These are phyloP conservation scores for Sebastolobus alascanus DNA, from an alignment of 2,797 vertebrate species.

Conservation along the genomic window DNA sequence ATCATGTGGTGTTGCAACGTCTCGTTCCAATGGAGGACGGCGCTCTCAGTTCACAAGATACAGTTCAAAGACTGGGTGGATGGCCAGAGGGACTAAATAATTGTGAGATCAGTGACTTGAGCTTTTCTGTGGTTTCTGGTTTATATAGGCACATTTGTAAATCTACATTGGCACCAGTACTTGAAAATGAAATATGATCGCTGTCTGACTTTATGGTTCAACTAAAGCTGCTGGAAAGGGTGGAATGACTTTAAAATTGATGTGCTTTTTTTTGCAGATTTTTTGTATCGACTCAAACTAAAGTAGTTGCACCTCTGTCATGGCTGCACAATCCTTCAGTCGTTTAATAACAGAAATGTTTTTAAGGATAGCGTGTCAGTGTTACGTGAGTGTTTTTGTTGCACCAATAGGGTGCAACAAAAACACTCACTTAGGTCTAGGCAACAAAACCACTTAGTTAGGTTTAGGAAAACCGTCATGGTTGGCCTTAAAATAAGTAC, in stretches of 20 bases:
- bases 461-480: no score
- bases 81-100: slow-evolving; percentile 80
- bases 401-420: no score
- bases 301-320: slow-evolving; percentile 1
- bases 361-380: background rate
- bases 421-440: no score
- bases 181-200: slow-evolving; percentile 71
- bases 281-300: slow-evolving; percentile 21
- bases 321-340: background rate
- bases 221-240: slow-evolving; percentile 59
- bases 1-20: slow-evolving; percentile 81
- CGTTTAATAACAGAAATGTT: background rate
- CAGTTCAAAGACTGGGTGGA: slow-evolving; percentile 83
- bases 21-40: slow-evolving; percentile 80
- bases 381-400: no score
- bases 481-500: no score
- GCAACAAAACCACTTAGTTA: no score
- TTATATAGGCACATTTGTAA: slow-evolving; percentile 82
- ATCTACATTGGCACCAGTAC: slow-evolving; percentile 76
- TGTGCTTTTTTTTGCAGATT: slow-evolving; percentile 16
- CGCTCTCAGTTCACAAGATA: slow-evolving; percentile 75
- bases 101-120: slow-evolving; percentile 82
- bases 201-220: slow-evolving; percentile 55
- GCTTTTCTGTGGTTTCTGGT: slow-evolving; percentile 80
- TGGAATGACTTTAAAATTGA: slow-evolving; percentile 45